Conservation (phyloP, 2,888 invertebrate genomes). For the Notodonta ziczac region DNA sequence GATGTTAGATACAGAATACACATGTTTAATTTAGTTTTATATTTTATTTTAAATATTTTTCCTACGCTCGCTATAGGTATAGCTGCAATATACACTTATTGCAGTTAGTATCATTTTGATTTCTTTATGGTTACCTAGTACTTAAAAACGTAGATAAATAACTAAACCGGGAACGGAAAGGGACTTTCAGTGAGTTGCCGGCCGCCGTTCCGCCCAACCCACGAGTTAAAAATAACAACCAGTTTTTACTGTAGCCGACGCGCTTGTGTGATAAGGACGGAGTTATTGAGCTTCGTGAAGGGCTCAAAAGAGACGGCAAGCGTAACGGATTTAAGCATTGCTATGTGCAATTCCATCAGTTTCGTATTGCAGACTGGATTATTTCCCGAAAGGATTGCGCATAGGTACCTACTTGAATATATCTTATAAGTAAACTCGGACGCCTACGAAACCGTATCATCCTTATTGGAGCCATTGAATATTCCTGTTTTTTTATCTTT, state of each 20-base stretch:
- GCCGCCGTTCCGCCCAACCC: slow-evolving; percentile 68
- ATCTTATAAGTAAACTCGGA: not conserved
- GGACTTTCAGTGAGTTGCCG: slow-evolving; percentile 68
- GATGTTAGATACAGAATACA: no score
- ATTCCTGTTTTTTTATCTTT: no score
- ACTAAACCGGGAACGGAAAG: slow-evolving; percentile 72
- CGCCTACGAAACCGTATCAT: no score
- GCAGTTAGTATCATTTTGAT: no score
- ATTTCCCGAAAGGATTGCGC: slow-evolving; percentile 35
- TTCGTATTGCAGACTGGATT: slow-evolving; percentile 52
- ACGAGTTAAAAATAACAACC: slow-evolving; percentile 83
- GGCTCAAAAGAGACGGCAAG: slow-evolving; percentile 69
- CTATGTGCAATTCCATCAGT: slow-evolving; percentile 73
- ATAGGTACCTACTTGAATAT: slow-evolving; percentile 2
- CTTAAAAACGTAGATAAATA: slow-evolving; percentile 49
- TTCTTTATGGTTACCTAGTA: not conserved
- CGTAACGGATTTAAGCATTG: slow-evolving; percentile 76
- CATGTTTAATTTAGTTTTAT: no score
- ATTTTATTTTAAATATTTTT: no score
- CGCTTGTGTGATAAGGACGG: slow-evolving; percentile 74
- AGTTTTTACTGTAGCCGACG: slow-evolving; percentile 79
- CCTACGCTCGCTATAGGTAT: no score
- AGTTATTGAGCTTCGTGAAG: slow-evolving; percentile 60
- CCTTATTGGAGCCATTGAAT: no score
- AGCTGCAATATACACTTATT: no score